Evolutionary conservation across 2,888 invertebrate genomes (phyloP).

Genomic region (Orgyia antiqua): DNA sequence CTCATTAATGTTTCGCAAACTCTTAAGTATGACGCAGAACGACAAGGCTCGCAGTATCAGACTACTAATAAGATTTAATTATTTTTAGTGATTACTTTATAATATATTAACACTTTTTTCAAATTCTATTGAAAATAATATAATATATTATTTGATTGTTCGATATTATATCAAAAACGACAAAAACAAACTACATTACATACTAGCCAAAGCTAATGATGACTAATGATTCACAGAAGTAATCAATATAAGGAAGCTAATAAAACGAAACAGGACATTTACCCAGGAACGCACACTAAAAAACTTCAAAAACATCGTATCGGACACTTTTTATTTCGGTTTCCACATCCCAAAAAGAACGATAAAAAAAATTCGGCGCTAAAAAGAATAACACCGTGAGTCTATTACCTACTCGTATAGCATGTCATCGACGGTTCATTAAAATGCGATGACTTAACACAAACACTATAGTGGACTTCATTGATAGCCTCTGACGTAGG

Average conservation of each 20-base stretch:
- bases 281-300: slow-evolving; percentile 42
- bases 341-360: slow-evolving; percentile 52
- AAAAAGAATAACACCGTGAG: slow-evolving; percentile 73
- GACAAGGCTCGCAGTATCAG: too few species aligned
- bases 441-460: slow-evolving; percentile 77
- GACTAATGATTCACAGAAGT: slow-evolving; percentile 34
- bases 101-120: too few species aligned
- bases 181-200: slow-evolving; percentile 22
- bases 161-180: too few species aligned
- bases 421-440: slow-evolving; percentile 78
- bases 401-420: slow-evolving; percentile 75
- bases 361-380: slow-evolving; percentile 67
- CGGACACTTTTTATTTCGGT: slow-evolving; percentile 50
- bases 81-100: too few species aligned
- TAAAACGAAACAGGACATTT: slow-evolving; percentile 47
- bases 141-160: too few species aligned
- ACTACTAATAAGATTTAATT: too few species aligned
- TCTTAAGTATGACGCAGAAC: slow-evolving; percentile 7
- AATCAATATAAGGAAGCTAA: slow-evolving; percentile 46
- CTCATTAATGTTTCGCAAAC: too few species aligned
- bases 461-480: slow-evolving; percentile 75
- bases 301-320: slow-evolving; percentile 49
- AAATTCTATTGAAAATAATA: too few species aligned
- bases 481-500: slow-evolving; percentile 75
- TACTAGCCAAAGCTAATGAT: slow-evolving; percentile 28